Conservation (phyloP, 2,888 invertebrate species). For the Dromius quadrimaculatus region DNA sequence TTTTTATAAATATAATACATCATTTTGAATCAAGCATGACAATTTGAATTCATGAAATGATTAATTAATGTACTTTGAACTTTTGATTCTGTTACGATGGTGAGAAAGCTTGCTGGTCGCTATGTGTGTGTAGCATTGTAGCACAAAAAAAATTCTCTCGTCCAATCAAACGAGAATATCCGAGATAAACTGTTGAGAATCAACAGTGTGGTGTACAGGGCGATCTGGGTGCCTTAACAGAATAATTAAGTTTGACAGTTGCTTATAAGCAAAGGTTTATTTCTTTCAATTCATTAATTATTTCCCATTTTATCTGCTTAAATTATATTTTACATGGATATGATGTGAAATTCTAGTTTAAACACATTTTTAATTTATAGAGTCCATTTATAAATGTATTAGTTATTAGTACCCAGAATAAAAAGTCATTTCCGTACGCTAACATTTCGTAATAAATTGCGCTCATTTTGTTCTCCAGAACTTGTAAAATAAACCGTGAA, state of each 20-base stretch:
- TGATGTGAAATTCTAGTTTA: conserved; percentile 18
- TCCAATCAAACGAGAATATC: conserved; percentile 48
- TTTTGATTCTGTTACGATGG: conserved; percentile 1
- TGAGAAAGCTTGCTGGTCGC: conserved; percentile 48
- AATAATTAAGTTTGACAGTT: conserved; percentile 50
- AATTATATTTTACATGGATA: conserved; percentile 41
- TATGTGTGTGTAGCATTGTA: conserved; percentile 52
- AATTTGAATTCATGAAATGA: conserved; percentile 44
- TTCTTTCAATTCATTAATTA: conserved; percentile 34
- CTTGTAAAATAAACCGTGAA: conserved; percentile 53
- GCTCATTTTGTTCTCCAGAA: conserved; percentile 51
- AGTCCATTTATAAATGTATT: conserved; percentile 48
- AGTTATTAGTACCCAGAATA: conserved; percentile 51
- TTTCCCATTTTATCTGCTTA: conserved; percentile 43
- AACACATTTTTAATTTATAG: conserved; percentile 33
- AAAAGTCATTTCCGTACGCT: conserved; percentile 47
- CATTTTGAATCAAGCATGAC: conserved; percentile 35
- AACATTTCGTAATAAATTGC: conserved; percentile 45
- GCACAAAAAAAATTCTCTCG: conserved; percentile 51
- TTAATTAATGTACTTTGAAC: too few species aligned
- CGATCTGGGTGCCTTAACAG: conserved; percentile 53
- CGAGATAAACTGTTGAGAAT: conserved; percentile 48
- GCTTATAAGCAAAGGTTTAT: conserved; percentile 47
- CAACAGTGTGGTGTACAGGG: conserved; percentile 52
- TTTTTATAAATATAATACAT: conserved; percentile 30